These are phyloP conservation scores for Drosophila longiperda DNA, from an alignment of 2,888 invertebrate genomes.

Conservation along the genomic window DNA sequence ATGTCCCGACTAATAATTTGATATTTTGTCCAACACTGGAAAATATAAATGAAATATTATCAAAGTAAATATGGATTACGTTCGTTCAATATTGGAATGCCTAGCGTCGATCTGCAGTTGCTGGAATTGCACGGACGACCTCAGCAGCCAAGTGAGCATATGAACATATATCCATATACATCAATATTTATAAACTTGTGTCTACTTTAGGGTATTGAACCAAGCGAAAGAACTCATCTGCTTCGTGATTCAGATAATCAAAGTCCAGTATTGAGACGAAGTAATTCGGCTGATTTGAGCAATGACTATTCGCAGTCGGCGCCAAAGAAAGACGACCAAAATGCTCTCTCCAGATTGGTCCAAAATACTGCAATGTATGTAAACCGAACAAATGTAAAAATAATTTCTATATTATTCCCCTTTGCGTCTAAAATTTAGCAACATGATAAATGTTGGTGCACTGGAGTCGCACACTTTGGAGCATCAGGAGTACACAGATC, in stretches of 20 bases:
- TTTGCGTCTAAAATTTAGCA: constrained; percentile 86
- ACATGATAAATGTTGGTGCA: constrained; percentile 97
- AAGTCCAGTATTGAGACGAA: constrained; percentile 89
- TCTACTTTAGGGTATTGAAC: constrained; percentile 82
- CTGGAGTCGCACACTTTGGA: constrained; percentile 95
- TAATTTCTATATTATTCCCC: not conserved
- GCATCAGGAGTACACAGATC: constrained; percentile 94
- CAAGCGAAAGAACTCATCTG: constrained; percentile 92
- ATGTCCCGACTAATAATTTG: not conserved
- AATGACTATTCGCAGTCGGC: constrained; percentile 88
- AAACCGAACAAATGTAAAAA: not conserved
- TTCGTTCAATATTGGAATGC: constrained; percentile 81
- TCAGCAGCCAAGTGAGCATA: constrained; percentile 76
- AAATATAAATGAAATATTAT: constrained; percentile 20
- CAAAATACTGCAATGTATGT: constrained; percentile 95
- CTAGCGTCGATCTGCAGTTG: constrained; percentile 82
- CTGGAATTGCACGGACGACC: constrained; percentile 83
- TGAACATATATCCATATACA: not conserved
- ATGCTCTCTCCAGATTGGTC: constrained; percentile 94
- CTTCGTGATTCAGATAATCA: constrained; percentile 91
- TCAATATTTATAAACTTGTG: not conserved
- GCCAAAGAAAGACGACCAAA: constrained; percentile 95
- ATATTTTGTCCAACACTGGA: constrained; percentile 20
- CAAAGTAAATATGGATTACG: constrained; percentile 79
- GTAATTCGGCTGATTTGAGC: constrained; percentile 89